phyloP scores from a whole-genome alignment of 1,140 invertebrate species.

The Popillia japonica region DNA sequence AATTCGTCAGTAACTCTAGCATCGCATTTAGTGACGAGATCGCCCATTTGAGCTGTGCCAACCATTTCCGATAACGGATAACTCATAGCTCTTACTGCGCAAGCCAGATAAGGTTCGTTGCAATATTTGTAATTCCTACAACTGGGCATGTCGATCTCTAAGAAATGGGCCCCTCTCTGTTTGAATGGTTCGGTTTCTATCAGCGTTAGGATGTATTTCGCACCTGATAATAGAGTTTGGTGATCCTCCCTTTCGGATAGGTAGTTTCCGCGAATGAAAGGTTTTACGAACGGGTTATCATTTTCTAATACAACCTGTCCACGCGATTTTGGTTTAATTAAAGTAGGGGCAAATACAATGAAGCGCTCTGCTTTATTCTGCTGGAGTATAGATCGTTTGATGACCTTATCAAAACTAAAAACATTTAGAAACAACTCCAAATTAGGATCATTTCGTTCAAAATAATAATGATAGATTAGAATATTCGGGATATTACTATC shows the following conservation, averaged over 20 bases:
- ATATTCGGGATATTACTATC: not conserved
- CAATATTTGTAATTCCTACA: slow-evolving; percentile 71
- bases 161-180: slow-evolving; percentile 65
- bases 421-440: slow-evolving; percentile 41
- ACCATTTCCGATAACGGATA: not conserved
- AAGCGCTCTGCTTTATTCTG: slow-evolving; percentile 42
- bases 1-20: slow-evolving; percentile 76
- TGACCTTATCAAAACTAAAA: slow-evolving; percentile 40
- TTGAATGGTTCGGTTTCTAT: slow-evolving; percentile 55
- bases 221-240: slow-evolving; percentile 51
- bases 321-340: slow-evolving; percentile 73
- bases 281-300: slow-evolving; percentile 68
- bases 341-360: slow-evolving; percentile 65
- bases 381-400: slow-evolving; percentile 36
- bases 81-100: slow-evolving; percentile 62
- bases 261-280: slow-evolving; percentile 72
- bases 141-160: slow-evolving; percentile 68
- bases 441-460: not conserved
- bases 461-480: slow-evolving; percentile 6
- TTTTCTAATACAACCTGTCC: slow-evolving; percentile 67
- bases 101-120: slow-evolving; percentile 60
- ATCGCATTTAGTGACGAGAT: slow-evolving; percentile 60
- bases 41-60: slow-evolving; percentile 71
- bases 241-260: slow-evolving; percentile 62
- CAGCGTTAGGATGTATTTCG: slow-evolving; percentile 53